phyloP scores from a whole-genome alignment of 2,113 vertebrate genomes.

The Gymnarchus niloticus region DNA sequence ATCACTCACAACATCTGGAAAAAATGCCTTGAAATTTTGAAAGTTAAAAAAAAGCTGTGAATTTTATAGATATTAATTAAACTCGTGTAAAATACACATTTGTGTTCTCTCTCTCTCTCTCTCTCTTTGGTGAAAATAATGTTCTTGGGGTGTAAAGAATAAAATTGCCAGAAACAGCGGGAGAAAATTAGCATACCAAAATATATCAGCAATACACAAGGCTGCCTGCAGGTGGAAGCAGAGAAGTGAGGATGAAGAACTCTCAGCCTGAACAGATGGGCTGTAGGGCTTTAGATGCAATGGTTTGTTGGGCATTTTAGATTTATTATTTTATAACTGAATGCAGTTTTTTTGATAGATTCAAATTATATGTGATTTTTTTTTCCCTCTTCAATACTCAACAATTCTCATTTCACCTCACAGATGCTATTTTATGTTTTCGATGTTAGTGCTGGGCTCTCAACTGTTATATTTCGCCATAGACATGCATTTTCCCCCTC shows the following conservation, averaged over 20 bases:
- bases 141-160: neutral
- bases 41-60: neutral
- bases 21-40: neutral
- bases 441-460: neutral
- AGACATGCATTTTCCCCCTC: neutral
- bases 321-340: neutral
- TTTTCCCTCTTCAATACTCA: neutral
- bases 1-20: neutral
- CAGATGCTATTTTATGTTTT: neutral
- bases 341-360: neutral
- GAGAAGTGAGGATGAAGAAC: neutral
- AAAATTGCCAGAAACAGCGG: neutral
- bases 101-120: neutral
- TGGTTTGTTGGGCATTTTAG: neutral
- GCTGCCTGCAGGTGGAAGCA: neutral
- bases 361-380: neutral
- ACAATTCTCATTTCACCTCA: neutral
- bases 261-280: neutral
- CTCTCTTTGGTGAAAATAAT: neutral
- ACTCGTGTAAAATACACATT: neutral
- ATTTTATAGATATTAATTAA: slow-evolving; percentile 17
- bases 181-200: neutral
- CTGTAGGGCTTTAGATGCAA: neutral
- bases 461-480: neutral
- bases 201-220: no score